phyloP scores from a whole-genome alignment of 1,140 invertebrate species.

The Nasonia vitripennis region DNA sequence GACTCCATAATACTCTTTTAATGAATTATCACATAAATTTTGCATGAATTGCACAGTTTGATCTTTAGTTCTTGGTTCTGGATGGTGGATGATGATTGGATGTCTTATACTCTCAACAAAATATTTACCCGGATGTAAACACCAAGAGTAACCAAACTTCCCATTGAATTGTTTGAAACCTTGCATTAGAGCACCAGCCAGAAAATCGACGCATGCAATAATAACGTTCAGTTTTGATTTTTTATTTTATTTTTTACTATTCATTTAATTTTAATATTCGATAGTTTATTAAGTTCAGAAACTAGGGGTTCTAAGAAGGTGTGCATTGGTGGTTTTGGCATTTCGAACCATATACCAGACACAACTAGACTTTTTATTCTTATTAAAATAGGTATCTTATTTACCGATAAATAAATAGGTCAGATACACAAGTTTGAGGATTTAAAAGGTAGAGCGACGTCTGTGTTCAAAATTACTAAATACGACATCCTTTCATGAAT shows the following conservation, averaged over 20 bases:
- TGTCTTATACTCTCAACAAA: neutral
- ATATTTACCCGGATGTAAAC: slow-evolving; percentile 11
- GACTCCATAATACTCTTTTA: slow-evolving; percentile 29
- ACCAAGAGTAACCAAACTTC: neutral
- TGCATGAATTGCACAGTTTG: neutral
- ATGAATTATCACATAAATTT: neutral
- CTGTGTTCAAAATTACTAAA: slow-evolving; percentile 24
- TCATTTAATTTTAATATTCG: neutral
- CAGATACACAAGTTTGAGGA: neutral
- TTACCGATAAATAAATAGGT: slow-evolving; percentile 23
- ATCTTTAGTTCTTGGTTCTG: neutral
- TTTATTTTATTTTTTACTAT: neutral
- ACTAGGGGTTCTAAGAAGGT: neutral
- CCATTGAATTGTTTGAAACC: neutral
- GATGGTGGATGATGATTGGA: neutral
- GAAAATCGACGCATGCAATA: neutral
- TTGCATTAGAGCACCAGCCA: neutral
- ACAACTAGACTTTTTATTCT: slow-evolving; percentile 3
- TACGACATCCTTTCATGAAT: neutral
- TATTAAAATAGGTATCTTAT: slow-evolving; percentile 15
- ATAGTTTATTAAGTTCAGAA: neutral
- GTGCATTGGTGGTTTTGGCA: neutral
- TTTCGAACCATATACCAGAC: slow-evolving; percentile 19
- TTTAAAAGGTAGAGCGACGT: no score
- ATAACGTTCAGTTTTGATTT: neutral